Evolutionary conservation across 2,888 invertebrate species (phyloP), one percentile per base, ranked within the genome.

Genomic region (Polyommatus iphigenia): DNA sequence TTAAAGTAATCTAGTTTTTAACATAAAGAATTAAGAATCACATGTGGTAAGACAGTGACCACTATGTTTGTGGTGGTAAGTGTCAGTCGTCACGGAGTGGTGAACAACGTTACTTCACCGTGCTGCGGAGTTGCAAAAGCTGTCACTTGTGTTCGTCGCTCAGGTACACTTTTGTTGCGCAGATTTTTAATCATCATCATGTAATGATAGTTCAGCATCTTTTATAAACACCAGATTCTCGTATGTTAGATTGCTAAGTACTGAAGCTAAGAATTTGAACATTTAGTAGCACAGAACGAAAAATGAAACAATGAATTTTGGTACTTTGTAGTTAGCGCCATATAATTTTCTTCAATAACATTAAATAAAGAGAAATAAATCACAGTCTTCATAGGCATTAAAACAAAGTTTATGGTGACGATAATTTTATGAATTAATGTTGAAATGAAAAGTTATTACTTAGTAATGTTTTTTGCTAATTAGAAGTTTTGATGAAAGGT

Each of bases 71-170:
- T 81, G 83, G 79, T 83, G 83, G 86, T 86, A 82, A 88, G 90
- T 90, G 90, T 89, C 89, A 88, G 89, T 83, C 88, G 92, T 90
- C 88, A 91, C 86, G 92, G 89, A 89, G 86, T 85, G 89, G 84
- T 86, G 85, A 82, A 79, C 80, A 78, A 84, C 83, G 86, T 91
- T 91, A 89, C 91, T 87, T 87, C 92, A 92, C 86, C 83, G 85
- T 83, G 84, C 82, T 84, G 84, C 83, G 87, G 87, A 87, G 90
- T 91, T 91, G 92, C 91, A 88, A 90, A 87, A 90, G 90, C 88
- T 91, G 90, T 90, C 90, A 79, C 78, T 79, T 67, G 78, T 72
- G 78, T 78, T 78, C 77, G 79, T 78, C 77, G 77, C 71, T 79
- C 78, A 80, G 76, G 79, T 41, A 73, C 36, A 59, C 59, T 5